Evolutionary conservation across 2,888 invertebrate genomes (phyloP), one percentile per base, ranked within the genome.

Genomic region (Tenthredo amoena): DNA sequence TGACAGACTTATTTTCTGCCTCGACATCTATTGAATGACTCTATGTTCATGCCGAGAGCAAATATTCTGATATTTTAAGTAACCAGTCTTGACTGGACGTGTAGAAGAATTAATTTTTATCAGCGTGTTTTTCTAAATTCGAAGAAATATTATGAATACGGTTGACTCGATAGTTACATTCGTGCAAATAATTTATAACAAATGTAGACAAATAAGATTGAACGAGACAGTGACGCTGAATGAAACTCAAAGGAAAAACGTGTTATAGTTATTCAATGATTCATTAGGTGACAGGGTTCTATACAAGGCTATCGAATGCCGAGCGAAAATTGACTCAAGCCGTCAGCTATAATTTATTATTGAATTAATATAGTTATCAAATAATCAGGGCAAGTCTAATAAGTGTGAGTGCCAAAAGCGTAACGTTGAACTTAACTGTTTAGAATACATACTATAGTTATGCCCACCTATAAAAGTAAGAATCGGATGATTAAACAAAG

Each of bases 381-480:
- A 26, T 43, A 58, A 62, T 40, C 47, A 62, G 47, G 31, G 21
- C 72, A 58, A 81, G 71, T 15, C 74, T 82, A 43, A 81, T 62
- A 71, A 81, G 2, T 37, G 76, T 87, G 85, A 85, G 87, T 88
- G 89, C 87, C 87, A 89, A 86, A 91, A 90, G 90, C 90, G 87
- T 83, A 87, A 87, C 86, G 86, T 87, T 86, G 84, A 89, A 89
- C 87, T 89, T 88, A 90, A 90, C 87, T 90, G 87, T 88, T 88
- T 89, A 84, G 86, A 86, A 90, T 91, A 91, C 91, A 91, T 91
- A 91, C 90, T 91, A 91, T 90, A 90, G 87, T 89, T 88, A 89
- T 88, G 90, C 87, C 90, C 90, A 91, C 89, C 90, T 91, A 91
- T 87, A 89, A 90, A 86, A 58, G 21, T 86, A 37, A 81, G 50